phyloP scores from a whole-genome alignment of 2,797 vertebrate species.

The Poecilia gillii region DNA sequence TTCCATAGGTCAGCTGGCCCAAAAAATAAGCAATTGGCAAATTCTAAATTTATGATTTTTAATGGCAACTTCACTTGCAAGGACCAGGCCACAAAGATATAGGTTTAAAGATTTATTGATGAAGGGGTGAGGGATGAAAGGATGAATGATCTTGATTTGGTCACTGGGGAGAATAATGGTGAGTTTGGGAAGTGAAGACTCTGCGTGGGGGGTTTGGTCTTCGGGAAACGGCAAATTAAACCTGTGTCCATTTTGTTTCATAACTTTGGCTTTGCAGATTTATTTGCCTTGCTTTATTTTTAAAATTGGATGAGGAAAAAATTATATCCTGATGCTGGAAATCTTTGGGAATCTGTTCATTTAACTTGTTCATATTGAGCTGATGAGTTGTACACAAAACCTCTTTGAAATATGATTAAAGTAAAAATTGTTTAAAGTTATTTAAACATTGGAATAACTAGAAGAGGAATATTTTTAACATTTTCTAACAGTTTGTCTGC shows the following conservation, averaged over 20 bases:
- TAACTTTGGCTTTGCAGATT: neutral
- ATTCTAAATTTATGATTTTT: neutral
- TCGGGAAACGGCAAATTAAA: neutral
- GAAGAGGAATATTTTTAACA: neutral
- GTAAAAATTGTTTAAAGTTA: neutral
- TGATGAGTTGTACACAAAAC: neutral
- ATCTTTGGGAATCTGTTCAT: constrained; percentile 1
- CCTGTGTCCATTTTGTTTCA: neutral
- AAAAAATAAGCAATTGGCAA: neutral
- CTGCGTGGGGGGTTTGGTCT: neutral
- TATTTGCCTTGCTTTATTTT: neutral
- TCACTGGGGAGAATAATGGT: neutral
- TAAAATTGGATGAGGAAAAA: neutral
- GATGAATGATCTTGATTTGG: no score
- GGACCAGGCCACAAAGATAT: no score
- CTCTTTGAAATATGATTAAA: neutral
- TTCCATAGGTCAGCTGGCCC: neutral
- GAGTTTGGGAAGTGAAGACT: neutral
- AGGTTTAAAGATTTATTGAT: no score
- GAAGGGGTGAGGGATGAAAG: no score
- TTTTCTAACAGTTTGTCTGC: neutral
- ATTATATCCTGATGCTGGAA: constrained; percentile 2
- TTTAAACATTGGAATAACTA: neutral
- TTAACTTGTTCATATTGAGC: neutral
- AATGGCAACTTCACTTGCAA: no score